Conservation (phyloP, 2,888 invertebrate species). For the Cantharis rustica region DNA sequence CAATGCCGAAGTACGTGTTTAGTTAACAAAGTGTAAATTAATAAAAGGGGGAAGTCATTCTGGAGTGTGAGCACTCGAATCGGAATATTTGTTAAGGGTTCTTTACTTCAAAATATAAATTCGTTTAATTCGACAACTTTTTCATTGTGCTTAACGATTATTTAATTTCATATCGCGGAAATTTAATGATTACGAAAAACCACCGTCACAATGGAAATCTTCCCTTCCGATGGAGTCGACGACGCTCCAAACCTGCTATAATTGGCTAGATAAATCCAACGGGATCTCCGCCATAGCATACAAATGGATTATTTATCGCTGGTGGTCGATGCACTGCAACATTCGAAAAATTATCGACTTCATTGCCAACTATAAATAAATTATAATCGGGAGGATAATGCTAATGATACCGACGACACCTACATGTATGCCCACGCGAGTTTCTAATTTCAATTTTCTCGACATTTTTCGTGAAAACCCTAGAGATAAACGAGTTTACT, state of each 20-base stretch:
- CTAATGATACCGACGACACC: neutral
- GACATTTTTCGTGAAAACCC: neutral
- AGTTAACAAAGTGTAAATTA: conserved; percentile 24
- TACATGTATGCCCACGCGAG: no score
- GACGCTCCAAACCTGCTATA: neutral
- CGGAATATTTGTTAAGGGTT: conserved; percentile 17
- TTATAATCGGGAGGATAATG: neutral
- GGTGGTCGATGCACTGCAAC: neutral
- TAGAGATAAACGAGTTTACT: neutral
- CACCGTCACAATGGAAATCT: neutral
- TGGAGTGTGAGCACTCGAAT: conserved; percentile 1
- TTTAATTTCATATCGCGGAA: neutral
- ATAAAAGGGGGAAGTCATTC: conserved; percentile 6
- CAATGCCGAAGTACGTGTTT: conserved; percentile 6
- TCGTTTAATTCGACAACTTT: neutral
- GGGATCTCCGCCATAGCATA: neutral
- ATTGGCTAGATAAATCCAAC: neutral
- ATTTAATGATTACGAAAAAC: neutral
- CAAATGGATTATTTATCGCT: neutral
- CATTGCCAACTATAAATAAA: neutral
- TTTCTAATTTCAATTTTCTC: no score
- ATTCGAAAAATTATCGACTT: neutral
- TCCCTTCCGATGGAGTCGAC: neutral
- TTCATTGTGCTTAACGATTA: neutral
- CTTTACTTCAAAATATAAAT: conserved; percentile 1